Evolutionary conservation across 2,113 vertebrate species (phyloP).

Genomic region (Oophaga pumilio): DNA sequence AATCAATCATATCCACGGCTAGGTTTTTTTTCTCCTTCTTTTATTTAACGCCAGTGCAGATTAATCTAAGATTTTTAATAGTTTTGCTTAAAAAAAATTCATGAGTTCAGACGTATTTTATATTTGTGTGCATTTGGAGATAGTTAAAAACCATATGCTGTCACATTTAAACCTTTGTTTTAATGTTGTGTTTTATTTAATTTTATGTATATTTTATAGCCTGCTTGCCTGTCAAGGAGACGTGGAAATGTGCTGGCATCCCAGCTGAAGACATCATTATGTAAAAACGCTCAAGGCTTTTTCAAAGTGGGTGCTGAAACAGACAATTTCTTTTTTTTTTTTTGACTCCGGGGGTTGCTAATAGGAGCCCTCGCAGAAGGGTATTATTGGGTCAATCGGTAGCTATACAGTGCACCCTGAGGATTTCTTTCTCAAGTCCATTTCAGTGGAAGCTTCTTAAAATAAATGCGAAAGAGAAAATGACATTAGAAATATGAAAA

Average conservation of each 20-base stretch:
- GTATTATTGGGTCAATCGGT: constrained; percentile 68
- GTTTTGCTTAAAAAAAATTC: constrained; percentile 62
- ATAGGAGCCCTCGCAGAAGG: constrained; percentile 67
- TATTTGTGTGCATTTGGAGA: constrained; percentile 65
- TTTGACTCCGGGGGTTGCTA: constrained; percentile 71
- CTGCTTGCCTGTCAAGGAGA: constrained; percentile 71
- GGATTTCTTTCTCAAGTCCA: constrained; percentile 60
- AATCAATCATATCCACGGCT: constrained; percentile 79
- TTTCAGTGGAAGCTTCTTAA: constrained; percentile 59
- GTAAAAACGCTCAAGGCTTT: constrained; percentile 74
- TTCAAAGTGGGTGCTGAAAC: constrained; percentile 70
- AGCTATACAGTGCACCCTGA: constrained; percentile 49
- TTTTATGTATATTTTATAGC: constrained; percentile 74
- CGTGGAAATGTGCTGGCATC: constrained; percentile 72
- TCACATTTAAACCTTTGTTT: constrained; percentile 71
- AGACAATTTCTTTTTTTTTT: constrained; percentile 67
- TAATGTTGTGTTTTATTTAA: constrained; percentile 75
- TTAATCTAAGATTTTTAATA: constrained; percentile 69
- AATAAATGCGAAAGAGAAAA: constrained; percentile 61
- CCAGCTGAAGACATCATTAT: constrained; percentile 72
- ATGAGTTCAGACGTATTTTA: constrained; percentile 59
- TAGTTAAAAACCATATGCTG: constrained; percentile 62
- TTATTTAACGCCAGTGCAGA: constrained; percentile 64
- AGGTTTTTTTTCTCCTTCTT: constrained; percentile 68
- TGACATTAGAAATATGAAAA: constrained; percentile 61